A percentile compares a stretch with the other conserved stretches of the same genome.
Evolutionary conservation across 2,888 invertebrate species (phyloP).

Genomic region (Synanthedon myopaeformis): DNA sequence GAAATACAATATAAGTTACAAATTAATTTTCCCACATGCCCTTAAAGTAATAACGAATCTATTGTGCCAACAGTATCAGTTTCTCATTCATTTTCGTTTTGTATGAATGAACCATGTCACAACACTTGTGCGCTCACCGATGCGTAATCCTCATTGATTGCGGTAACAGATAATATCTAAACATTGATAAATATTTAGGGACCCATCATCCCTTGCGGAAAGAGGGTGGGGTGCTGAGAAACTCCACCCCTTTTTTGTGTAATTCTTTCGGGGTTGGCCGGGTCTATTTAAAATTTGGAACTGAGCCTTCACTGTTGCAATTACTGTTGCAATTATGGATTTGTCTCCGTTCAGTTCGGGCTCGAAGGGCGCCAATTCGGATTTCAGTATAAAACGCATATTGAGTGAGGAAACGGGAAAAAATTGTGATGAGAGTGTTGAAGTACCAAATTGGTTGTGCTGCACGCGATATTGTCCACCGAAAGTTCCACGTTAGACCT

Average conservation of each 20-base stretch:
- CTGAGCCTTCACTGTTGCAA: slow-evolving; percentile 12
- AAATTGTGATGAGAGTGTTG: slow-evolving; percentile 16
- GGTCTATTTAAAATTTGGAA: slow-evolving; percentile 5
- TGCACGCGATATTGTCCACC: slow-evolving; percentile 82
- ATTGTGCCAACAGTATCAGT: slow-evolving; percentile 62
- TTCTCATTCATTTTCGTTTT: slow-evolving; percentile 41
- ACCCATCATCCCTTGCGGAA: slow-evolving; percentile 2
- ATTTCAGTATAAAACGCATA: slow-evolving; percentile 75
- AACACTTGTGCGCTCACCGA: slow-evolving; percentile 48
- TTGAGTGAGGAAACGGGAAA: slow-evolving; percentile 53
- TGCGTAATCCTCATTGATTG: slow-evolving; percentile 41
- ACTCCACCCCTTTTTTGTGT: slow-evolving; percentile 21
- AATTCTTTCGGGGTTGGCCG: slow-evolving; percentile 16
- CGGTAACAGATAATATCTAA: slow-evolving; percentile 38
- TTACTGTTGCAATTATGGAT: slow-evolving; percentile 35
- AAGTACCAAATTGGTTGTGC: slow-evolving; percentile 72
- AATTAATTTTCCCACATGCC: slow-evolving; percentile 68
- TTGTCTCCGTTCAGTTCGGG: slow-evolving; percentile 34
- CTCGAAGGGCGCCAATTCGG: slow-evolving; percentile 39
- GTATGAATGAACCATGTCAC: slow-evolving; percentile 60
- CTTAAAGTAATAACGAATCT: slow-evolving; percentile 65
- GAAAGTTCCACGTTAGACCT: slow-evolving; percentile 73
- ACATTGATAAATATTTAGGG: slow-evolving; percentile 13
- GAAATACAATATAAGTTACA: slow-evolving; percentile 43
- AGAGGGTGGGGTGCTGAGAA: neutral